phyloP scores from a whole-genome alignment of 2,113 vertebrate species.

The Myrmophylax atrothorax region DNA sequence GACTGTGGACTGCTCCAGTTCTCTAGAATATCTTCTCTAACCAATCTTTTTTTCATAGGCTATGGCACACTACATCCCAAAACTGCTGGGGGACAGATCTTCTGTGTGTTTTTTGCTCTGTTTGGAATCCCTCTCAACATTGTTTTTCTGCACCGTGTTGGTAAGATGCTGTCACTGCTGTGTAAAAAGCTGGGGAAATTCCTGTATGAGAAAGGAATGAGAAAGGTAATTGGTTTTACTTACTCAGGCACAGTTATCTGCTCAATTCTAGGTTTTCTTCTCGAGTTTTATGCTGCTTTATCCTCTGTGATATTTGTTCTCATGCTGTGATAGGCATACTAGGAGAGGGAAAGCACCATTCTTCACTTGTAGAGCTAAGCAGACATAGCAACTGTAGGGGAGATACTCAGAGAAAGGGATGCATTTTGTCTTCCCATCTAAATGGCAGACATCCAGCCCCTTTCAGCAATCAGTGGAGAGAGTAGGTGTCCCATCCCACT shows the following conservation, averaged over 20 bases:
- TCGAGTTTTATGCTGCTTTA: background rate
- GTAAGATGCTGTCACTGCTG: slow-evolving; percentile 60
- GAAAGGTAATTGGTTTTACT: slow-evolving; percentile 59
- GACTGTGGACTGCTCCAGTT: background rate
- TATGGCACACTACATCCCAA: slow-evolving; percentile 68
- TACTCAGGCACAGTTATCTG: background rate
- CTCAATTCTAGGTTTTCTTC: background rate
- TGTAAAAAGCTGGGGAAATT: slow-evolving; percentile 61
- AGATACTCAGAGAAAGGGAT: background rate
- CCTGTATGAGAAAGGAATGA: slow-evolving; percentile 59
- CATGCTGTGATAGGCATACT: background rate
- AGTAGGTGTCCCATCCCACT: background rate
- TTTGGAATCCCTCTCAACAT: slow-evolving; percentile 75
- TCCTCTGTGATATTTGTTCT: background rate
- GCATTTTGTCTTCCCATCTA: background rate
- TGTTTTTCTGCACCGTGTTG: slow-evolving; percentile 63
- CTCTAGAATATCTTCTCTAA: background rate
- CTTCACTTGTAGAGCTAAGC: background rate
- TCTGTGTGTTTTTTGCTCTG: slow-evolving; percentile 72
- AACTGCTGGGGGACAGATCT: slow-evolving; percentile 71
- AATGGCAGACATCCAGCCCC: background rate
- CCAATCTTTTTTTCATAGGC: slow-evolving; percentile 28
- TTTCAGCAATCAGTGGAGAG: background rate
- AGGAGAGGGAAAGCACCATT: background rate
- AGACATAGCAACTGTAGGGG: background rate